A percentile compares a stretch with the other conserved stretches of the same genome.
Evolutionary conservation across 2,888 invertebrate genomes (phyloP).

Genomic region (Thumatha senex): DNA sequence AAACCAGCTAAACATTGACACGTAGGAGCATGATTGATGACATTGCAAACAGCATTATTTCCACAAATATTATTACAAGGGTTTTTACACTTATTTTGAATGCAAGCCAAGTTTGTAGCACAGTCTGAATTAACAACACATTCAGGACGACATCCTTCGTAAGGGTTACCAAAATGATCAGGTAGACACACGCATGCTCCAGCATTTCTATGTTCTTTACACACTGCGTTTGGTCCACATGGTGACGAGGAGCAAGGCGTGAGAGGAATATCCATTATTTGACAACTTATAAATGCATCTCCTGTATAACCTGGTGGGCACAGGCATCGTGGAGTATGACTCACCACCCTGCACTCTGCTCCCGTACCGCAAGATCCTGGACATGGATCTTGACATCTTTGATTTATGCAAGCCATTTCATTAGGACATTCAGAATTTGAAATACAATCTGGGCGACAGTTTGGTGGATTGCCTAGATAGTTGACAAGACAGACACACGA

Average conservation of each 20-base stretch:
- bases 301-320: constrained; percentile 86
- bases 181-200: constrained; percentile 87
- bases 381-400: constrained; percentile 90
- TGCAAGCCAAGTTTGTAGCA: constrained; percentile 87
- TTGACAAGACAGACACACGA: constrained; percentile 89
- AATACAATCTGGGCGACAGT: constrained; percentile 89
- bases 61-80: constrained; percentile 91
- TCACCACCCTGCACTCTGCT: constrained; percentile 88
- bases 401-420: constrained; percentile 87
- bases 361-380: constrained; percentile 88
- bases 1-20: constrained; percentile 87
- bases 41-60: constrained; percentile 87
- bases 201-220: constrained; percentile 86
- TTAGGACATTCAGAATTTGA: constrained; percentile 89
- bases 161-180: constrained; percentile 89
- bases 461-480: constrained; percentile 87
- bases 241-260: constrained; percentile 88
- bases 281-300: constrained; percentile 85
- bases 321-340: constrained; percentile 89
- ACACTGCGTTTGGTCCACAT: constrained; percentile 89
- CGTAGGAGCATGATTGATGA: constrained; percentile 87
- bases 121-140: constrained; percentile 90
- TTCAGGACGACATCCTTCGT: constrained; percentile 90
- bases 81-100: constrained; percentile 88
- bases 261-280: constrained; percentile 69